Base-by-base conservation (phyloP, 2,888 invertebrate genomes). In the Drosophila setosimentum region DNA sequence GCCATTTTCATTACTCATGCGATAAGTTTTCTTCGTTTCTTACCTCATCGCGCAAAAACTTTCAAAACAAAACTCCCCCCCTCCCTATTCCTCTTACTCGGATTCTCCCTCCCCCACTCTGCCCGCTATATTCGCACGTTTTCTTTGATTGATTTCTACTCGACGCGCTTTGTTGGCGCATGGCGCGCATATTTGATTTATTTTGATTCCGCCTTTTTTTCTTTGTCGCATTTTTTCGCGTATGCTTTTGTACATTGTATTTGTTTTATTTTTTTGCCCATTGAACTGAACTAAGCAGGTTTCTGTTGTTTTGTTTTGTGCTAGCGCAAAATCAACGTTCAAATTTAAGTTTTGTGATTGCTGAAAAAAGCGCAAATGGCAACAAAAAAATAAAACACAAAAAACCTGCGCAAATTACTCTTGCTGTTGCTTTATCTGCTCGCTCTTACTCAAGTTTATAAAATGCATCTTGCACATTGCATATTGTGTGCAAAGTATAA, bases 321-420 rank as follows among this genome's bases (percentile, higher is more conserved):
- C 69, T 74, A 85, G 68, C 85, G 80, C 68, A 82, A 82, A 87
- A 87, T 75, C 83, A 63, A 29, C 63, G 63, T 50, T 42, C 7
- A 48, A 64, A 68, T 69, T 65, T 78, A 57, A 65, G 35, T 68
- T 59, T 55, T 32, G 51, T 49, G 49, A 63, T 55, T 73, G 64
- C 76, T 80, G 83, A 69, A 68, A 82, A 81, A 72, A 64, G 69
- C 65, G 55, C 66, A 81, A 69, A 64, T 63, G 60, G 50, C 62
- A 78, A 72, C n/a, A n/a, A 18, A 24, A 33, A 4, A 30, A 16
- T 35, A 54, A 35, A 11, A 4, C 3, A 55, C 3, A 21, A 24
- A 30, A 13, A 63, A 65, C 37, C 35, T 55, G 60, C 59, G 45
- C 42, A 68, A 63, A 61, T 53, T 48, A 57, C 18, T 21, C 40